Evolutionary conservation across 2,113 vertebrate genomes (phyloP).

Genomic region (Coptodon rendalli): DNA sequence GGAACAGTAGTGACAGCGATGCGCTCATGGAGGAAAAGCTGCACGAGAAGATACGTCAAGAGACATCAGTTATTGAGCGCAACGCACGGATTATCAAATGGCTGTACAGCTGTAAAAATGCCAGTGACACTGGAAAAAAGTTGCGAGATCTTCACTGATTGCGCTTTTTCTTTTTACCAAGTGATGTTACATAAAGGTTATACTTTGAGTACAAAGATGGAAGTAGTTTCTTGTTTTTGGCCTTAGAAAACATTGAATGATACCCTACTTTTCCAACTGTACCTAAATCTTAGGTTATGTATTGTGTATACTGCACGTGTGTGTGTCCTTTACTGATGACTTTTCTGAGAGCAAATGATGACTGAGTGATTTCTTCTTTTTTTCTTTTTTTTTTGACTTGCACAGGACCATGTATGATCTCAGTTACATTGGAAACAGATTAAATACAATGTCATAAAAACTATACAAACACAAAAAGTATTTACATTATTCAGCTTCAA

Average conservation of each 20-base stretch:
- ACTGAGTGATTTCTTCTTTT: neutral
- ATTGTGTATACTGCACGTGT: neutral
- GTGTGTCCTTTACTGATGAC: neutral
- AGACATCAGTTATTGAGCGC: constrained; percentile 86
- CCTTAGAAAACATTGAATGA: neutral
- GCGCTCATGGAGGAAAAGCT: constrained; percentile 80
- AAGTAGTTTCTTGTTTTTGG: neutral
- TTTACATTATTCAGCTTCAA: neutral
- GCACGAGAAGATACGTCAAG: constrained; percentile 65
- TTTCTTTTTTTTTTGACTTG: neutral
- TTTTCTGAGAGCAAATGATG: neutral
- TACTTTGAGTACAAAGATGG: neutral
- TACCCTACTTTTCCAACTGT: neutral
- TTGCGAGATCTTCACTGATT: constrained; percentile 76
- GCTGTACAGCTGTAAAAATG: constrained; percentile 91
- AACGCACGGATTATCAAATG: constrained; percentile 98
- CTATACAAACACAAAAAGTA: neutral
- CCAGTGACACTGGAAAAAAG: constrained; percentile 70
- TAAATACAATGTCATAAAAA: neutral
- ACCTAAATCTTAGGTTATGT: neutral
- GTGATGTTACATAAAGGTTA: neutral
- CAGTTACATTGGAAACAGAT: neutral
- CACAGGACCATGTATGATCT: neutral
- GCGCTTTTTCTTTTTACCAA: neutral
- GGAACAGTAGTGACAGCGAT: constrained; percentile 72